These are phyloP conservation scores for Chymomyza costata DNA, from an alignment of 1,140 invertebrate genomes.

Conservation along the genomic window DNA sequence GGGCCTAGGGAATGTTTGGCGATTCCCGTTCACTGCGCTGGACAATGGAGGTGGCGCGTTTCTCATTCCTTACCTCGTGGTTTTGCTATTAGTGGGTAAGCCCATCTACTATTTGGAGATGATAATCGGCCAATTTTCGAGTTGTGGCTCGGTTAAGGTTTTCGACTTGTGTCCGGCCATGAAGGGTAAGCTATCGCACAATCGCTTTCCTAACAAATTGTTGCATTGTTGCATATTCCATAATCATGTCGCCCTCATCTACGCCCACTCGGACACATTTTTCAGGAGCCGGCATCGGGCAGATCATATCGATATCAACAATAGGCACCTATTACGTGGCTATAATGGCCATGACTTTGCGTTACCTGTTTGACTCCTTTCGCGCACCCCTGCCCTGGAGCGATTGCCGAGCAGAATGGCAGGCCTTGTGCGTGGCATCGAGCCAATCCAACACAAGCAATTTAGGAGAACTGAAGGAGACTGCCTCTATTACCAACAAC, in stretches of 20 bases:
- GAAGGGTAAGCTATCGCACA: constrained; percentile 77
- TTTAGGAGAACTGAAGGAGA: background rate
- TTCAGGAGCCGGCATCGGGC: constrained; percentile 84
- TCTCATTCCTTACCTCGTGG: constrained; percentile 86
- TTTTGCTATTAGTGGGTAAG: constrained; percentile 86
- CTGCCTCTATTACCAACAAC: background rate
- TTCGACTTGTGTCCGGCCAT: constrained; percentile 78
- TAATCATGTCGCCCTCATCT: constrained; percentile 1
- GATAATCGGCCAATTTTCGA: constrained; percentile 84
- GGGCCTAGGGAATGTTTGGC: constrained; percentile 91
- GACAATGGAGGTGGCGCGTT: constrained; percentile 89
- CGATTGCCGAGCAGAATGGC: constrained; percentile 80
- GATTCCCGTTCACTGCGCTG: constrained; percentile 87
- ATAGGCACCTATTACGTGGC: constrained; percentile 85
- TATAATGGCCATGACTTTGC: constrained; percentile 83
- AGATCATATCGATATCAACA: constrained; percentile 82
- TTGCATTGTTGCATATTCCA: constrained; percentile 2
- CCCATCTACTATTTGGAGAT: constrained; percentile 92
- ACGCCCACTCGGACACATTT: constrained; percentile 15
- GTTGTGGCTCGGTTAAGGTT: constrained; percentile 80
- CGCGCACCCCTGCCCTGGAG: constrained; percentile 81
- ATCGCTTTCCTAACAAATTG: background rate
- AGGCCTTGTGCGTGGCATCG: constrained; percentile 74
- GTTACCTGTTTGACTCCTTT: constrained; percentile 82
- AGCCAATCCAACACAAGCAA: constrained; percentile 36